These are phyloP conservation scores for Macrocentrus cingulum DNA, from an alignment of 1,140 invertebrate species.

Conservation along the genomic window DNA sequence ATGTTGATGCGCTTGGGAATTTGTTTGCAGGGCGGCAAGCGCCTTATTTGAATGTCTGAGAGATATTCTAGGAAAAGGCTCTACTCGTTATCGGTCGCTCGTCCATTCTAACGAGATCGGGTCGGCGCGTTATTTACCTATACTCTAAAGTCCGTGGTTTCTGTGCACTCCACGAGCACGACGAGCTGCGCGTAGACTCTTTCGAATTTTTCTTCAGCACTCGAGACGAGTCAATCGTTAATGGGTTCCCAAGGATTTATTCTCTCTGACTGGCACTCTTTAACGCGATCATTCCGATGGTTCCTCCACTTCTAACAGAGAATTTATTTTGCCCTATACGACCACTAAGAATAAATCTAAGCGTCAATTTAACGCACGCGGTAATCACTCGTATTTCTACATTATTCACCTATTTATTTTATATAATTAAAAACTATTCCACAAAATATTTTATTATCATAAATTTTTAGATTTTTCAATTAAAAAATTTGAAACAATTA, in stretches of 20 bases:
- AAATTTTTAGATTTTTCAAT: too few relatives aligned
- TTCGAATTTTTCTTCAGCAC: background rate
- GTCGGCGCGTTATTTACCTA: conserved; percentile 16
- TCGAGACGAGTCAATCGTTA: conserved; percentile 16
- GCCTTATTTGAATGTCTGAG: background rate
- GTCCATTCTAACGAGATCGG: conserved; percentile 20
- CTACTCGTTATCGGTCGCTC: conserved; percentile 21
- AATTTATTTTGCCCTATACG: background rate
- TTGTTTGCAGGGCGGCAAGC: too few relatives aligned
- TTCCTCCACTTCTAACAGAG: background rate
- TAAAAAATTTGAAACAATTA: too few relatives aligned
- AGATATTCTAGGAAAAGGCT: conserved; percentile 12
- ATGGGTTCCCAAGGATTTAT: conserved; percentile 13
- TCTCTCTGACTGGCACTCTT: background rate
- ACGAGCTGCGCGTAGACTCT: background rate
- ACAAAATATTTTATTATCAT: too few relatives aligned
- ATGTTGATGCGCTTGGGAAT: too few relatives aligned
- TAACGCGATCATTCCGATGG: background rate
- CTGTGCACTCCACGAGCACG: conserved; percentile 4
- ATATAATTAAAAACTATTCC: too few relatives aligned
- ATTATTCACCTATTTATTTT: too few relatives aligned
- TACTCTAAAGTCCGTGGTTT: background rate
- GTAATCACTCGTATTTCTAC: too few relatives aligned
- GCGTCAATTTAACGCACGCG: too few relatives aligned
- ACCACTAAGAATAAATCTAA: conserved; percentile 9